Evolutionary conservation across 64 coral and sea anemone genomes (phyloP), one percentile per base, ranked within the genome.

Genomic region (Montipora cactus): DNA sequence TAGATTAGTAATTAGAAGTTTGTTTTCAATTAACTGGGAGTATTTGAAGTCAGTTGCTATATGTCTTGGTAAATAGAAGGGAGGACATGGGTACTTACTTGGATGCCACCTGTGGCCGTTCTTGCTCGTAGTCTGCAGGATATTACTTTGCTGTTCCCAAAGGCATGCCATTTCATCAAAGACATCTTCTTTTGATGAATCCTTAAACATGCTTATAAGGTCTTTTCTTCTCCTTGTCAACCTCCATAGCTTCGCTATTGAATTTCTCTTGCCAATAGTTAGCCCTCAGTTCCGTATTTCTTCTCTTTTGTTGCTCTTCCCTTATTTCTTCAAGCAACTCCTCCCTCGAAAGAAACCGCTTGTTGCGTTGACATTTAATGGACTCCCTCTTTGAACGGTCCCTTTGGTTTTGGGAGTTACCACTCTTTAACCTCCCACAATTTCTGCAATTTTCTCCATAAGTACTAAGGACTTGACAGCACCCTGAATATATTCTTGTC

Each of bases 21-120:
- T 37, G 37, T 37, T 37, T 37, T 37, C 37, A 37, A 37, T 37
- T 37, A 37, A 37, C 37, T 37, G 37, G 37, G 37, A 37, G 37
- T 37, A 37, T 37, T 37, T 37, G 37, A 37, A 37, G 1, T 37
- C 37, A 37, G 37, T 37, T 37, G 37, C 37, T 37, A 2, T 37
- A 37, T 37, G 37, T 37, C 37, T 37, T 37, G 37, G 37, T 37
- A 37, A 37, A 37, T 37, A 0, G 37, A 37, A 37, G 37, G 37
- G 37, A 37, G 37, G 37, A 37, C 37, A 37, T 37, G 37, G 37
- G 37, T 66, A 80, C 84, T 51, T 87, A 80, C 77, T 87, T 74
- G 92, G 71, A 68, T 93, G 74, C 92, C 83, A 93, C 47, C 76
- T 25, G 79, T 93, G 88, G 5, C 83, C 92, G 48, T 62, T 66